These are phyloP conservation scores for Arenicola marina DNA, from an alignment of 2,888 invertebrate species.

Conservation along the genomic window DNA sequence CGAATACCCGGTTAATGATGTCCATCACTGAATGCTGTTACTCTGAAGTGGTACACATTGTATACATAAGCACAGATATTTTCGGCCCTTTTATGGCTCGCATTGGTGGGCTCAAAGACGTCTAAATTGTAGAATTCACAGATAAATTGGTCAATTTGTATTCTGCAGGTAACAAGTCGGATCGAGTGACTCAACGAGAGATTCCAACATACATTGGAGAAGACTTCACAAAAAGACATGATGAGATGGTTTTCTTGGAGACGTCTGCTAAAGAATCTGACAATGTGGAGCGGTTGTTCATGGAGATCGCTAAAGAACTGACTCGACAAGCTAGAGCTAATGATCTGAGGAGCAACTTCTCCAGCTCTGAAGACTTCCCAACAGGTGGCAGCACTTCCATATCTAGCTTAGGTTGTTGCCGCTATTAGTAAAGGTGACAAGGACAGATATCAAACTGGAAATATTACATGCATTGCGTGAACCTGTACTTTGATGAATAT, in stretches of 20 bases:
- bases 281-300: slow-evolving; percentile 94
- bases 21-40: too few relatives aligned
- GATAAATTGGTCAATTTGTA: slow-evolving; percentile 18
- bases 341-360: neutral
- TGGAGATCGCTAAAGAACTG: slow-evolving; percentile 88
- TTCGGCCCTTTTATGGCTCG: too few relatives aligned
- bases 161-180: slow-evolving; percentile 97
- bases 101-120: too few relatives aligned
- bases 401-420: neutral
- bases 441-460: too few relatives aligned
- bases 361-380: neutral
- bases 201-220: slow-evolving; percentile 91
- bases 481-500: too few relatives aligned
- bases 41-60: too few relatives aligned
- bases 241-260: slow-evolving; percentile 92
- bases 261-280: slow-evolving; percentile 98
- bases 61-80: too few relatives aligned
- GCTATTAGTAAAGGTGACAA: too few relatives aligned
- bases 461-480: too few relatives aligned
- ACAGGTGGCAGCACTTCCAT: neutral
- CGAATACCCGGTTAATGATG: too few relatives aligned
- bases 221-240: slow-evolving; percentile 92
- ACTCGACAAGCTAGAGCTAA: slow-evolving; percentile 19
- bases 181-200: slow-evolving; percentile 88
- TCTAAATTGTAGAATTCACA: too few relatives aligned